These are phyloP conservation scores for Mus caroli DNA, from an alignment of 2,797 vertebrate species.

Conservation along the genomic window DNA sequence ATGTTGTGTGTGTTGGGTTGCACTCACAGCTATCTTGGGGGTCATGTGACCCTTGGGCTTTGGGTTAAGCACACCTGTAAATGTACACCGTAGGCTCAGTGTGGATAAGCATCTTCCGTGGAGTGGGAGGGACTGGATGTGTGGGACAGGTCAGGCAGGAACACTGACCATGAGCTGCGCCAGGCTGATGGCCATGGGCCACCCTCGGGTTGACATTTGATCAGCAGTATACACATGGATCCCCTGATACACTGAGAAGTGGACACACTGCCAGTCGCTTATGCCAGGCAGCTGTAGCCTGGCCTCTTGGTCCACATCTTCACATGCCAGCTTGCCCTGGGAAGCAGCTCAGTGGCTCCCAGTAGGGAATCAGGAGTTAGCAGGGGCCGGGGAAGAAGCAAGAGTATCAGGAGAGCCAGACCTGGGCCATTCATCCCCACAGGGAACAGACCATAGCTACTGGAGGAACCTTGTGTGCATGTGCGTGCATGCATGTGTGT, in stretches of 20 bases:
- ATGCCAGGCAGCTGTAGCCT: not conserved
- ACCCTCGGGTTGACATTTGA: fast-evolving
- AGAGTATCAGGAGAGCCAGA: not conserved
- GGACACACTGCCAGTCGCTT: not conserved
- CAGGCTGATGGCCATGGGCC: too few relatives aligned
- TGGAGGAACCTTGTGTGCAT: fast-evolving
- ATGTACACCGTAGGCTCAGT: fast-evolving
- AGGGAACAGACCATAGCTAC: fast-evolving
- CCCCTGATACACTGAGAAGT: not conserved
- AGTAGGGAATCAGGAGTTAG: not conserved
- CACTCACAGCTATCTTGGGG: not conserved
- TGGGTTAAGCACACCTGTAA: not conserved
- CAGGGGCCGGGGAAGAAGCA: not conserved
- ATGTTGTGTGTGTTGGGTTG: not conserved
- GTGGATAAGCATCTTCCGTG: too few relatives aligned
- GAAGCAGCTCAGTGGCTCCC: not conserved
- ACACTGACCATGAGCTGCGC: not conserved
- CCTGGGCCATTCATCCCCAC: not conserved
- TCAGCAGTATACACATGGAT: fast-evolving
- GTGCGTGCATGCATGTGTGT: too few relatives aligned
- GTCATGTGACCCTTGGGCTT: not conserved
- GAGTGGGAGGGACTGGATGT: fast-evolving
- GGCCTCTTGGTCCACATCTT: not conserved
- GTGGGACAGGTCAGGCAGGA: too few relatives aligned
- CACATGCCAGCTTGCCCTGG: not conserved